Evolutionary conservation across 2,888 invertebrate genomes (phyloP), one percentile per base, ranked within the genome.

Genomic region (Candidula unifasciata): DNA sequence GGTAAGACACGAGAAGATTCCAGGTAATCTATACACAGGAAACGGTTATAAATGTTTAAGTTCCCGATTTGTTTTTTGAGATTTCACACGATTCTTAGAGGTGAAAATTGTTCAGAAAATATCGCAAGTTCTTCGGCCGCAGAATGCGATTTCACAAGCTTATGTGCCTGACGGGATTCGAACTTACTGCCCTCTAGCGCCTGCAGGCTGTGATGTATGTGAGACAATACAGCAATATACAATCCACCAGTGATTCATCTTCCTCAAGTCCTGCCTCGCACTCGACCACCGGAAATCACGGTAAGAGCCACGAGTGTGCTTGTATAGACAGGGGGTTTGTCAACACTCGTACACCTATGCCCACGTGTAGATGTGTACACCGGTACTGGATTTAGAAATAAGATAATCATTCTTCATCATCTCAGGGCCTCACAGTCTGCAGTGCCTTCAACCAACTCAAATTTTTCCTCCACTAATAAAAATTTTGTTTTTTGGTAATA

Each of bases 131-230:
- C 60, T 24, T 60, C 5, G 3, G n/a, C 6, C 8, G 21, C 6
- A 60, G 60, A 60, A 60, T 60, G 60, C 10, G 18, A 60, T n/a
- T 60, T 24, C 21, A 60, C 60, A 16, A 60, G 60, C 5, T 60
- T 24, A 60, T 44, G 44, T 6, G 24, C 24, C 8, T 73, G 73
- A n/a, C 10, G 6, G 54, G n/a, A 64, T 78, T 60, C 8, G 78
- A 78, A 37, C 78, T 10, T 2, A n/a, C 60, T 60, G 37, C 37
- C 37, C 13, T 64, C n/a, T 37, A 78, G 78, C n/a, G n/a, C n/a
- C n/a, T 78, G 6, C 24, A 78, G 78, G 37, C 54, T 78, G 80
- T 66, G 30, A 80, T 80, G 80, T 80, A 80, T 52, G 80, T 80
- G n/a, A 80, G 68, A 35, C 68, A 68, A 2, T 68, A 68, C 52